phyloP scores from a whole-genome alignment of 2,888 invertebrate species.

The Malthinus flaveolus region DNA sequence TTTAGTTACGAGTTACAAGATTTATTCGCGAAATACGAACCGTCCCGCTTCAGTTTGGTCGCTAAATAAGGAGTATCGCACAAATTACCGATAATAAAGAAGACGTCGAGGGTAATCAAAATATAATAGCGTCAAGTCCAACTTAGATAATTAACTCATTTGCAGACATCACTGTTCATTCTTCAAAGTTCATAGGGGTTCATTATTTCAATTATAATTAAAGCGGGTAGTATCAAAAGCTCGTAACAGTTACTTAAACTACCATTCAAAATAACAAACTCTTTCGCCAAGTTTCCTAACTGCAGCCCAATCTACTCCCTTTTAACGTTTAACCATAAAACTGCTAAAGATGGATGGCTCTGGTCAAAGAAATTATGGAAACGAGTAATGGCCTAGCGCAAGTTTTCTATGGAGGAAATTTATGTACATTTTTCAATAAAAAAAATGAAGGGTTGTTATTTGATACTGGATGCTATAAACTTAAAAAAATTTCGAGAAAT shows the following conservation, averaged over 20 bases:
- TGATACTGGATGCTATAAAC: no score
- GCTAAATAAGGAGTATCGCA: conserved; percentile 31
- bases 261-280: neutral
- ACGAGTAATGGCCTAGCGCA: no score
- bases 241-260: conserved; percentile 6
- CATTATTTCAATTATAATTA: conserved; percentile 51
- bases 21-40: conserved; percentile 41
- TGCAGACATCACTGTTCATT: conserved; percentile 51
- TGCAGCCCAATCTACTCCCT: no score
- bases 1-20: conserved; percentile 36
- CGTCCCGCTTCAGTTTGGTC: conserved; percentile 32
- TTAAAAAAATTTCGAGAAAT: no score
- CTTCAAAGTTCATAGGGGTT: conserved; percentile 56
- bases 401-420: no score
- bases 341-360: no score
- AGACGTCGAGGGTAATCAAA: conserved; percentile 46
- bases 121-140: conserved; percentile 47
- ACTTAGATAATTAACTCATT: conserved; percentile 55
- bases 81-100: conserved; percentile 46
- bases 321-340: no score
- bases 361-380: no score
- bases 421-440: no score
- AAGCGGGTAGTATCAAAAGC: conserved; percentile 26
- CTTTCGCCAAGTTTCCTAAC: no score
- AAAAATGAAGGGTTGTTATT: no score